Evolutionary conservation across 2,888 invertebrate species (phyloP), one percentile per base, ranked within the genome.

Genomic region (Hypsopygia costalis): DNA sequence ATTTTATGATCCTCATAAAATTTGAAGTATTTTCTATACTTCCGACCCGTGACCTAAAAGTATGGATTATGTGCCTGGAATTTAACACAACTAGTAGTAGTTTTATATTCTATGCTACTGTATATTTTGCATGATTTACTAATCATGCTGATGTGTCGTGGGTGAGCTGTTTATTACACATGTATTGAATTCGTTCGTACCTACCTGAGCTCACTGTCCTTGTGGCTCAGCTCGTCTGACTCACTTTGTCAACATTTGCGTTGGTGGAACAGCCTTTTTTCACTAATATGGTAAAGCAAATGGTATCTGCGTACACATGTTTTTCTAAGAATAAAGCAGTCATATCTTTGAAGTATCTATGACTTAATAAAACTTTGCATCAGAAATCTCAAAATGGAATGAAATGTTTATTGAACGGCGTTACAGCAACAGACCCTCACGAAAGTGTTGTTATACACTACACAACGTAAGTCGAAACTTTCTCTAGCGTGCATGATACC

Each of bases 231-330:
- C 62, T 54, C 66, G 62, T 66, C 76, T 87, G 87, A 87, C 81
- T 86, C 87, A 86, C 69, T 75, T 58, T 72, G 73, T 77, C 80
- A 82, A 86, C 73, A 73, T 71, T 68, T 59, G 72, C 67, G 85
- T 81, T 67, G 82, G 86, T 71, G 81, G 80, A 69, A 72, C 73
- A 76, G 69, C 74, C 76, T 81, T 77, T 57, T 73, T 63, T 44
- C 53, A 63, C 68, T 60, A 51, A 68, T 72, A 76, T 69, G 78
- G 77, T 46, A 51, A 58, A 48, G 49, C 43, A 44, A 52, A 47
- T 41, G 51, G 51, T 47, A 30, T 21, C 30, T 28, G 11, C 39
- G 35, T 36, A 44, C 29, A 32, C 25, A 37, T 34, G 11, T 25
- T 25, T 25, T 25, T 25, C 25, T 25, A 25, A 3, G 25, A 8